Percentiles rank a stretch among this genome's conserved stretches.
Conservation (phyloP, 2,113 vertebrate species). For the Zosterops lateralis region DNA sequence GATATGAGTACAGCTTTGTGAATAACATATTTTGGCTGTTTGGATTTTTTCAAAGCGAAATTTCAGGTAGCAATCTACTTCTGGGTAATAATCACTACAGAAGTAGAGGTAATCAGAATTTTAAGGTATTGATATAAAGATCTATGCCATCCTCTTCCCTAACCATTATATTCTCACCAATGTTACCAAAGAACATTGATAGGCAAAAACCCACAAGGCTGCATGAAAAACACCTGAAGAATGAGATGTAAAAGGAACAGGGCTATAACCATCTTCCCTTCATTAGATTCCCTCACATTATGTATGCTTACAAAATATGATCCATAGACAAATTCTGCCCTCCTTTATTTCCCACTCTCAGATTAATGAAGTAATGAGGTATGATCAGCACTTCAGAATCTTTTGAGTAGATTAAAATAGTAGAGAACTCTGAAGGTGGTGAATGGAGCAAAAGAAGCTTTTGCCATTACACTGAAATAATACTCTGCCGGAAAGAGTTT, state of each 20-base stretch:
- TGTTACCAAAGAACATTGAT: background rate
- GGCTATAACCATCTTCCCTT: background rate
- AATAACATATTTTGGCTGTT: background rate
- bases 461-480: background rate
- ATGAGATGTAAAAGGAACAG: background rate
- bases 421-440: background rate
- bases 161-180: background rate
- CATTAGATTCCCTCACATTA: background rate
- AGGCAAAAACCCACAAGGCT: background rate
- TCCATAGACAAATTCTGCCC: background rate
- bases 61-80: background rate
- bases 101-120: background rate
- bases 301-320: background rate
- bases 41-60: background rate
- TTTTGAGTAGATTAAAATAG: background rate
- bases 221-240: background rate
- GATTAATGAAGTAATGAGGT: background rate
- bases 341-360: background rate
- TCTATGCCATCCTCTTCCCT: background rate
- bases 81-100: background rate
- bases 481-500: background rate
- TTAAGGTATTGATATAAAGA: background rate
- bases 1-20: background rate
- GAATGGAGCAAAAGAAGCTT: background rate
- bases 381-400: background rate